A percentile compares a stretch with the other conserved stretches of the same genome.
Conservation (phyloP, 2,797 vertebrate genomes). For the Xenopus petersii region DNA sequence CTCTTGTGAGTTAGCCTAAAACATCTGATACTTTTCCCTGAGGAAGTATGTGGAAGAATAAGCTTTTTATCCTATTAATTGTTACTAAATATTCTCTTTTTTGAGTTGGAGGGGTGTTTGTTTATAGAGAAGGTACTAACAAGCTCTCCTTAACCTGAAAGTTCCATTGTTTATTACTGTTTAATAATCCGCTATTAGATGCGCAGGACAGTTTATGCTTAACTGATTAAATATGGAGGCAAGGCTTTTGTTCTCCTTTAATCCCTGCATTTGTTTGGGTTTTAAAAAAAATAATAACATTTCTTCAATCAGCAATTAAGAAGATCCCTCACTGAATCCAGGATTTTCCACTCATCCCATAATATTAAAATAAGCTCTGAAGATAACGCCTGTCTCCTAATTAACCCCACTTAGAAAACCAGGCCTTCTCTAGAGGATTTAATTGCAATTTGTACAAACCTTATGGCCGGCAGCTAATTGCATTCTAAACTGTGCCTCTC, state of each 20-base stretch:
- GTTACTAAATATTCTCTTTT: no score
- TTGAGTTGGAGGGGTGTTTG: no score
- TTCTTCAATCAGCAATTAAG: background rate
- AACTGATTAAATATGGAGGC: no score
- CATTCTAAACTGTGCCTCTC: background rate
- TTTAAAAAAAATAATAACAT: background rate
- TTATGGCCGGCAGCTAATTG: conserved; percentile 21
- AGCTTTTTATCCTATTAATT: conserved; percentile 5
- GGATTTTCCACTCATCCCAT: background rate
- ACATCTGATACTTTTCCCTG: conserved; percentile 43
- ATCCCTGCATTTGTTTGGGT: background rate
- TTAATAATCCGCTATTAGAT: no score
- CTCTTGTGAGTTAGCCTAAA: conserved; percentile 55
- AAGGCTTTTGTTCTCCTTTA: background rate
- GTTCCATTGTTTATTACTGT: no score
- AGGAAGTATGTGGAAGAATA: conserved; percentile 46
- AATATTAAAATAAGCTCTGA: conserved; percentile 12
- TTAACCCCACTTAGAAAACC: conserved; percentile 23
- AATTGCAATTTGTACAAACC: conserved; percentile 7
- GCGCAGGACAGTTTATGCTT: no score
- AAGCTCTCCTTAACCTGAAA: no score
- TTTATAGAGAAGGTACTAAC: no score
- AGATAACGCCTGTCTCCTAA: conserved; percentile 22
- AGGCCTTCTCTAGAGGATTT: conserved; percentile 14
- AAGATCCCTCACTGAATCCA: background rate